Evolutionary conservation across 2,113 vertebrate species (phyloP).

Genomic region (Tursiops truncatus): DNA sequence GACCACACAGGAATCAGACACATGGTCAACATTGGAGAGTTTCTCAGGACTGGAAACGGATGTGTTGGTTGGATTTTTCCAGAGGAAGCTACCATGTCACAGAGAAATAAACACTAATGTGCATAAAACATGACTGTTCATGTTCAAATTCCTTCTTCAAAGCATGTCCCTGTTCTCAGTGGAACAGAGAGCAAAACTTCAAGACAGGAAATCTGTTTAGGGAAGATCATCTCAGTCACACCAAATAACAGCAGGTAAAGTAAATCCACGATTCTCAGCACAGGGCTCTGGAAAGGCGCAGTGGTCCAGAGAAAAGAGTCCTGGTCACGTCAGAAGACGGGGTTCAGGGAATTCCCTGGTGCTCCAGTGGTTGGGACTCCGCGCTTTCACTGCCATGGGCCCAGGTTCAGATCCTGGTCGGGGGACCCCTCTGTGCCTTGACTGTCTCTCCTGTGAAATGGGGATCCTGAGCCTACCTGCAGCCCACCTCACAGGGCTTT

Average conservation of each 20-base stretch:
- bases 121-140: slow-evolving; percentile 45
- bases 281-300: background rate
- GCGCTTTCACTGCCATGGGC: background rate
- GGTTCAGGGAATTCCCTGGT: background rate
- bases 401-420: background rate
- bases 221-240: background rate
- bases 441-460: background rate
- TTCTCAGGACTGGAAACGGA: slow-evolving; percentile 66
- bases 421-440: background rate
- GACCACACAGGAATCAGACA: slow-evolving; percentile 78
- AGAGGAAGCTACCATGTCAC: slow-evolving; percentile 61
- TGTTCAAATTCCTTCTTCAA: slow-evolving; percentile 51
- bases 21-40: slow-evolving; percentile 70
- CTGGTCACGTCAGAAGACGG: rapidly evolving
- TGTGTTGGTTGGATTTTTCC: slow-evolving; percentile 69
- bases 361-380: background rate
- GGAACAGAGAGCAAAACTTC: background rate
- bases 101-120: slow-evolving; percentile 63
- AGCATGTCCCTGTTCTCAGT: slow-evolving; percentile 6
- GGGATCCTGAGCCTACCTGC: rapidly evolving
- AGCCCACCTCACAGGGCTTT: too few relatives aligned
- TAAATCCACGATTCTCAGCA: background rate
- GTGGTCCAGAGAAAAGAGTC: background rate
- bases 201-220: background rate
- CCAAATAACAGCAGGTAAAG: background rate